Conservation (phyloP, 2,888 invertebrate genomes). For the Cancer borealis region DNA sequence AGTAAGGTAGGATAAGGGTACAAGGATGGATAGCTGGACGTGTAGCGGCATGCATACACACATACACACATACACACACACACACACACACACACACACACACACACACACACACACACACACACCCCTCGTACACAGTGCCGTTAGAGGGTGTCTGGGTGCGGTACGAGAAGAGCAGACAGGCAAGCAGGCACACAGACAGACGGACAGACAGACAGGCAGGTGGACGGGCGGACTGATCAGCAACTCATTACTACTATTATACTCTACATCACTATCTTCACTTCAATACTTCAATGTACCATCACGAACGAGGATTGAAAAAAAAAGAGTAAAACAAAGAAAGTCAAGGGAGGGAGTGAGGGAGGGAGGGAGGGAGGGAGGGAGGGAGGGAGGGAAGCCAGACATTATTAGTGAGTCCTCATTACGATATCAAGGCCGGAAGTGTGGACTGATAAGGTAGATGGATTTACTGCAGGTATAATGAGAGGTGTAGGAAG, state of each 20-base stretch:
- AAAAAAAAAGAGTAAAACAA: neutral
- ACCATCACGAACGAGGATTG: neutral
- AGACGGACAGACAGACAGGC: neutral
- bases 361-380: too few relatives aligned
- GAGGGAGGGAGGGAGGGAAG: neutral
- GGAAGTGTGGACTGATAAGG: constrained; percentile 13
- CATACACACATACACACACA: too few relatives aligned
- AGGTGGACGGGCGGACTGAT: neutral
- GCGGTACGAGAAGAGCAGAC: neutral
- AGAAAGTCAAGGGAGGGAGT: neutral
- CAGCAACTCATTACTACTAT: neutral
- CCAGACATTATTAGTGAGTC: neutral
- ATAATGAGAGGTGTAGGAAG: constrained; percentile 9
- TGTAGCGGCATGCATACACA: too few relatives aligned
- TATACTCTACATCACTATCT: neutral
- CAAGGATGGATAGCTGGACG: too few relatives aligned
- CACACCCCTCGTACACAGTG: neutral
- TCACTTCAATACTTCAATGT: neutral
- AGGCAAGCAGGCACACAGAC: neutral
- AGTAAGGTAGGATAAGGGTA: neutral
- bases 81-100: too few relatives aligned
- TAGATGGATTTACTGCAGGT: neutral
- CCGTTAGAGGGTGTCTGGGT: neutral
- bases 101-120: too few relatives aligned
- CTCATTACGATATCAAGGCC: neutral